Percentiles rank a stretch among this genome's conserved stretches.
These are phyloP conservation scores for Tipula helvola DNA, from an alignment of 2,888 invertebrate genomes.

Conservation along the genomic window DNA sequence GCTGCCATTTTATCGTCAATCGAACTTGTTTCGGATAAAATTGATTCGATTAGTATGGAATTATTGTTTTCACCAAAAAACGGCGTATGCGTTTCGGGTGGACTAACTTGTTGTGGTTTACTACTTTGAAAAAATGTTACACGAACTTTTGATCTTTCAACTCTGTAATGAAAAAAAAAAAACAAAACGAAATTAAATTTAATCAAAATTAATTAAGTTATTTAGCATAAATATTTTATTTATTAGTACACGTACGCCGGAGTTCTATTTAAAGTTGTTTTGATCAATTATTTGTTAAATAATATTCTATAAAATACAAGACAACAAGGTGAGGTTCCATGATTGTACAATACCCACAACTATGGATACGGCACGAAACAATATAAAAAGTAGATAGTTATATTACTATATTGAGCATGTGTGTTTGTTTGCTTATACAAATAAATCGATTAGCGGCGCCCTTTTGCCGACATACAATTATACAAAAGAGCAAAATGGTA, in stretches of 20 bases:
- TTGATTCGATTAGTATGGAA: slow-evolving; percentile 7
- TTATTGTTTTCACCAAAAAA: slow-evolving; percentile 13
- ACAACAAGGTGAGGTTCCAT: background rate
- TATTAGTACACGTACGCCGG: background rate
- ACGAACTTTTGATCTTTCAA: slow-evolving; percentile 66
- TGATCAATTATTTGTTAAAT: background rate
- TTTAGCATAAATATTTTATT: background rate
- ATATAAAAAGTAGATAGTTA: background rate
- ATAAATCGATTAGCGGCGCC: background rate
- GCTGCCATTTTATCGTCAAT: slow-evolving; percentile 12
- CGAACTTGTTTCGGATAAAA: slow-evolving; percentile 9
- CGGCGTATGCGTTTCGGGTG: slow-evolving; percentile 39
- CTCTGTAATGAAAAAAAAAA: slow-evolving; percentile 40
- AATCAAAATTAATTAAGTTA: background rate
- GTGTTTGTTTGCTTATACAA: background rate
- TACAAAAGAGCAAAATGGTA: background rate
- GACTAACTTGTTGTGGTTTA: slow-evolving; percentile 55
- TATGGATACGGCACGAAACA: background rate
- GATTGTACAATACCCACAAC: background rate
- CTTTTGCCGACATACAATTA: background rate
- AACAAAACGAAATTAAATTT: background rate
- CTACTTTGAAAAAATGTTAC: slow-evolving; percentile 75
- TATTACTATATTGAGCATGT: background rate
- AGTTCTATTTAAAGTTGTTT: background rate
- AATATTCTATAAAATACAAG: background rate